phyloP scores from a whole-genome alignment of 2,797 vertebrate genomes.

The Oreochromis mossambicus region DNA sequence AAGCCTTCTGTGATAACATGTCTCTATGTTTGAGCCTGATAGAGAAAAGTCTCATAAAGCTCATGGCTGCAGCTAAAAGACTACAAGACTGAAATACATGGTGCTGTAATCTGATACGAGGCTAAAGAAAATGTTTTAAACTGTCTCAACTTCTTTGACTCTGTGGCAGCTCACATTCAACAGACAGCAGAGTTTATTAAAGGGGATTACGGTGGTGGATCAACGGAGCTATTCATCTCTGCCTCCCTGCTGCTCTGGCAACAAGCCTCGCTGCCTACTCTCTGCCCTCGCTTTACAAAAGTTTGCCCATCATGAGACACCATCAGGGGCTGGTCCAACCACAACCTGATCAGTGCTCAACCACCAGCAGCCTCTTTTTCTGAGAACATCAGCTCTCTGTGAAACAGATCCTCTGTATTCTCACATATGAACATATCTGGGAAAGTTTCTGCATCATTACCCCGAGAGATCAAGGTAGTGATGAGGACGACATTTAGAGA shows the following conservation, averaged over 20 bases:
- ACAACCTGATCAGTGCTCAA: background rate
- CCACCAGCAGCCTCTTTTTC: background rate
- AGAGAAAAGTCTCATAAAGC: background rate
- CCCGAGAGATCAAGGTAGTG: background rate
- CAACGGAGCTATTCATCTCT: conserved; percentile 14
- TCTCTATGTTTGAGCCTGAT: background rate
- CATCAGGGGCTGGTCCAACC: background rate
- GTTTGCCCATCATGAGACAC: background rate
- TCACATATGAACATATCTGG: background rate
- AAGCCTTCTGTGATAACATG: background rate
- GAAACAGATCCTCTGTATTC: background rate
- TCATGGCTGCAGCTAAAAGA: background rate
- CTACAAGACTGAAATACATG: background rate
- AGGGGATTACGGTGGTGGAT: conserved; percentile 47
- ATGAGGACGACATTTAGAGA: background rate
- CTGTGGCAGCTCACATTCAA: conserved; percentile 16
- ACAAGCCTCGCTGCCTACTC: background rate
- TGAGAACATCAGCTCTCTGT: background rate
- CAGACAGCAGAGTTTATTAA: conserved; percentile 48
- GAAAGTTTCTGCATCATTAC: background rate
- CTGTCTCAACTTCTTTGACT: conserved; percentile 20
- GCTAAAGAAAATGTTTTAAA: background rate
- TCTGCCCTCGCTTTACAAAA: background rate
- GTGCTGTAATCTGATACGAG: background rate
- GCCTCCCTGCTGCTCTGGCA: conserved; percentile 25